A percentile compares a stretch with the other conserved stretches of the same genome.
phyloP scores from a whole-genome alignment of 2,888 invertebrate species.

The Cremastinae sp. region DNA sequence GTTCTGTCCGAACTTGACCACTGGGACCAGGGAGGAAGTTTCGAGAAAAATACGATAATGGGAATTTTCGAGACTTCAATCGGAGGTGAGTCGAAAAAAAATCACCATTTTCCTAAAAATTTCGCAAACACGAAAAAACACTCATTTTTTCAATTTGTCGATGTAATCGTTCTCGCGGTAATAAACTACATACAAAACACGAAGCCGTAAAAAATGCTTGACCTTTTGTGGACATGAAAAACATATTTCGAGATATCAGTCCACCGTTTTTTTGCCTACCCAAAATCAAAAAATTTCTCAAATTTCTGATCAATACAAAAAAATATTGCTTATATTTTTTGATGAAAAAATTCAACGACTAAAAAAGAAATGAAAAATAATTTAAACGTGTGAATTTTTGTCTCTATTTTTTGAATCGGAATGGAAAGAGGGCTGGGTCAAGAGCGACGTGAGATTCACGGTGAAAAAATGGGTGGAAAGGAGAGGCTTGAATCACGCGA shows the following conservation, averaged over 20 bases:
- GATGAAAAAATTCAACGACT: not conserved
- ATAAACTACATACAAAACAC: too few relatives aligned
- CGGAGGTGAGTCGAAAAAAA: constrained; percentile 80
- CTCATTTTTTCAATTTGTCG: too few relatives aligned
- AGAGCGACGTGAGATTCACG: constrained; percentile 89
- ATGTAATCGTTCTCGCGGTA: too few relatives aligned
- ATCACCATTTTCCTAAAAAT: not conserved
- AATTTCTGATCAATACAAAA: not conserved
- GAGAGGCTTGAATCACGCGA: constrained; percentile 85
- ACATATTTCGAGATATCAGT: too few relatives aligned
- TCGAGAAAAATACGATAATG: constrained; percentile 89
- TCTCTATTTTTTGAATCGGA: constrained; percentile 13
- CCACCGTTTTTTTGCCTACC: too few relatives aligned
- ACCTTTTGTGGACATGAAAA: too few relatives aligned
- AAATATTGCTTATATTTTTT: not conserved
- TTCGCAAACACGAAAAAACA: too few relatives aligned
- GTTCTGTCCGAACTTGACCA: constrained; percentile 90
- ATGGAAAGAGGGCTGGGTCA: constrained; percentile 88
- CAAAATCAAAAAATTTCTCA: too few relatives aligned
- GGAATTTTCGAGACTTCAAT: constrained; percentile 89
- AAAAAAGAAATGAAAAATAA: not conserved
- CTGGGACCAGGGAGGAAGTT: constrained; percentile 85
- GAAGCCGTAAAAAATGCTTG: too few relatives aligned
- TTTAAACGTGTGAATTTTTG: not conserved
- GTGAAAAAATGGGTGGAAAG: constrained; percentile 89